Evolutionary conservation across 2,888 invertebrate genomes (phyloP).

Genomic region (Molorchus minor): DNA sequence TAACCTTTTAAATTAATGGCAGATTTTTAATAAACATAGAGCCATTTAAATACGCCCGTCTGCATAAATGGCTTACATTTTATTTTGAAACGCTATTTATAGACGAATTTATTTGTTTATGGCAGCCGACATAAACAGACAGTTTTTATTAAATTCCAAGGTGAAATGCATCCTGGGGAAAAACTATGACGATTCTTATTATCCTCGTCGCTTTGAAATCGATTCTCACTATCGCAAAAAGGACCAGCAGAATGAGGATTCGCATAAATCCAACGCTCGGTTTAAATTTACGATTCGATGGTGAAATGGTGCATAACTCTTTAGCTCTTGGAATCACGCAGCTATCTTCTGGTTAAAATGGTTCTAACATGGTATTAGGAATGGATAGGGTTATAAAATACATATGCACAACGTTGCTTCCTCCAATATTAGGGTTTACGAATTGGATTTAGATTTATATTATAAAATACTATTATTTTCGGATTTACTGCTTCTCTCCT

Average conservation of each 20-base stretch:
- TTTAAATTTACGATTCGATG: slow-evolving; percentile 40
- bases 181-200: slow-evolving; percentile 7
- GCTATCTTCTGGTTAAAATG: slow-evolving; percentile 32
- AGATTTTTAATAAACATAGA: no score
- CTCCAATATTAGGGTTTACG: no score
- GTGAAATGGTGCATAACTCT: slow-evolving; percentile 47
- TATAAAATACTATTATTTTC: no score
- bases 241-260: slow-evolving; percentile 19
- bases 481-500: no score
- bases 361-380: no score
- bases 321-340: slow-evolving; percentile 36
- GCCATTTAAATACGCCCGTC: no score
- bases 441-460: no score
- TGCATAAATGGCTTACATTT: no score
- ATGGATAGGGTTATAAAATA: no score
- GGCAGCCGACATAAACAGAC: background rate
- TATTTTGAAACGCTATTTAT: no score
- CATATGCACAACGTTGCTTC: no score
- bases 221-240: slow-evolving; percentile 12
- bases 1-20: no score
- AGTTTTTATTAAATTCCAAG: slow-evolving; percentile 2
- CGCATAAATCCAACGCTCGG: slow-evolving; percentile 9
- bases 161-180: slow-evolving; percentile 4
- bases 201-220: slow-evolving; percentile 4
- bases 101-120: background rate